These are phyloP conservation scores for Psittacula echo DNA, from an alignment of 2,797 vertebrate species.

Conservation along the genomic window DNA sequence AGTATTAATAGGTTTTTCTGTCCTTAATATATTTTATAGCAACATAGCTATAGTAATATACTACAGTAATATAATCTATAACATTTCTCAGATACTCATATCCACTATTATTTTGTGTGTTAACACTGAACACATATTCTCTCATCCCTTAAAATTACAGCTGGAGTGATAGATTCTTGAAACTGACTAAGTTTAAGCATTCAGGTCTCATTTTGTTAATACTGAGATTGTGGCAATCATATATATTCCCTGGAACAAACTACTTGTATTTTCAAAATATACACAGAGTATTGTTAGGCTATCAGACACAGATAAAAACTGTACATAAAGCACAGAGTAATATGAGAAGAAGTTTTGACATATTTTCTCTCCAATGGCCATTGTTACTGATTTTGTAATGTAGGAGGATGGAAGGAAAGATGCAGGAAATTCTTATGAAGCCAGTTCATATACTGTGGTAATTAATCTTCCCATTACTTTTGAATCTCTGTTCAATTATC, in stretches of 20 bases:
- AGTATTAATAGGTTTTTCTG: neutral
- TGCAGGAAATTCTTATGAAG: neutral
- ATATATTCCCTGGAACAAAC: neutral
- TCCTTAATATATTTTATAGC: neutral
- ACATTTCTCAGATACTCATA: neutral
- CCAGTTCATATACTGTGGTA: neutral
- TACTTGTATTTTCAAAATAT: neutral
- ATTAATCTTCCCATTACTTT: neutral
- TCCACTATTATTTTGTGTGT: accelerated
- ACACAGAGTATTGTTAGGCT: neutral
- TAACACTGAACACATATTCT: neutral
- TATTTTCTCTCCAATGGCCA: neutral
- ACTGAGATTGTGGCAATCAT: neutral
- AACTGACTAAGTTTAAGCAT: neutral
- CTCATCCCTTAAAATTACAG: neutral
- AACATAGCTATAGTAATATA: neutral
- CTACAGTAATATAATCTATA: neutral
- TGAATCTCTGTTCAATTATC: neutral
- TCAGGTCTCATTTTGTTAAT: neutral
- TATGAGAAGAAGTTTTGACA: neutral
- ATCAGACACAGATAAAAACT: neutral
- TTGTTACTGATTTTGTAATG: neutral
- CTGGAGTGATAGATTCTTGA: neutral
- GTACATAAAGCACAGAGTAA: neutral
- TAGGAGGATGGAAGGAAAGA: neutral